Evolutionary conservation across 2,113 vertebrate genomes (phyloP).

Genomic region (Aspidoscelis tigris): DNA sequence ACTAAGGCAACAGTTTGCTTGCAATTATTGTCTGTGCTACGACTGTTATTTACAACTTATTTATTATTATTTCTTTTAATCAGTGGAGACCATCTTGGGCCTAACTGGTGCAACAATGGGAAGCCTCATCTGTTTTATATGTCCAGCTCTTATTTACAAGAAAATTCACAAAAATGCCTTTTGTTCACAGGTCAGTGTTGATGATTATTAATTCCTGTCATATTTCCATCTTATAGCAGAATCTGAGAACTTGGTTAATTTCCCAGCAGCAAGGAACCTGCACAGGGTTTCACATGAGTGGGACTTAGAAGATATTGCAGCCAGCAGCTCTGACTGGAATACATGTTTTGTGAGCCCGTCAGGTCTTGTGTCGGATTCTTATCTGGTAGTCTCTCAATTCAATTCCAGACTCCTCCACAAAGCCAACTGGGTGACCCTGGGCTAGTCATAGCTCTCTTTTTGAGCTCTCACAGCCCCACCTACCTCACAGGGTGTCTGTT

Average conservation of each 20-base stretch:
- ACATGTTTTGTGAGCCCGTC: neutral
- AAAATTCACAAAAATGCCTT: conserved; percentile 91
- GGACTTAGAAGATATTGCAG: conserved; percentile 14
- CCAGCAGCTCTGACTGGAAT: neutral
- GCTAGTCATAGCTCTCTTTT: too few species aligned
- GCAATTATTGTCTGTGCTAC: neutral
- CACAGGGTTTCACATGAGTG: conserved; percentile 34
- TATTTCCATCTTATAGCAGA: conserved; percentile 24
- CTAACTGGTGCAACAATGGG: conserved; percentile 98
- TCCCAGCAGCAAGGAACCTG: conserved; percentile 35
- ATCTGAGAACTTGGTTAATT: conserved; percentile 38
- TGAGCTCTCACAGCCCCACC: too few species aligned
- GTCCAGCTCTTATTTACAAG: conserved; percentile 94
- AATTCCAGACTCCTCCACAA: too few species aligned
- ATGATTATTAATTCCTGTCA: conserved; percentile 43
- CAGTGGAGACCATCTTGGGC: conserved; percentile 97
- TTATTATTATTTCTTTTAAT: conserved; percentile 39
- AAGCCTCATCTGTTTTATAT: conserved; percentile 98
- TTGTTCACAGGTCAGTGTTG: conserved; percentile 85
- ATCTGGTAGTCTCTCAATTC: too few species aligned
- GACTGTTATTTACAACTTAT: neutral
- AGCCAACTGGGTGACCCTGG: too few species aligned
- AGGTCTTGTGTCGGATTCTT: too few species aligned
- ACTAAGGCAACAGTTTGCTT: neutral
- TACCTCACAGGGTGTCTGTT: too few species aligned